Conservation (phyloP, 2,113 vertebrate species). For the Meleagris gallopavo region DNA sequence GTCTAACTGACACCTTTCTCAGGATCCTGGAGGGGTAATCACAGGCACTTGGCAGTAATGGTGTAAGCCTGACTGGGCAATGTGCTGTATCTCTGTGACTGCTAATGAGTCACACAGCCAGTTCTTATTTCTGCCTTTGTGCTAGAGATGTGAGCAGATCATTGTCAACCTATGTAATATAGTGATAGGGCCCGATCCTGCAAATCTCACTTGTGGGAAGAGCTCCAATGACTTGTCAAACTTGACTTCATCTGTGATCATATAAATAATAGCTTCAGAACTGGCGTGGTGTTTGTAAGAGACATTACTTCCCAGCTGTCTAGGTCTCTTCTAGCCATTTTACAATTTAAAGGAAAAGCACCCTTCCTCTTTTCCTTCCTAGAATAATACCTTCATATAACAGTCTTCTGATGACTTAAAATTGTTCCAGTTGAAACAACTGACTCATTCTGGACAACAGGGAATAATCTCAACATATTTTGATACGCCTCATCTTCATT, state of each 20-base stretch:
- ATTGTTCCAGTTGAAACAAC: neutral
- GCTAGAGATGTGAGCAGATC: constrained; percentile 51
- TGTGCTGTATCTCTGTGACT: constrained; percentile 15
- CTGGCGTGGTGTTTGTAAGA: neutral
- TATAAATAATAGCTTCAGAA: neutral
- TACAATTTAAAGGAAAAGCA: neutral
- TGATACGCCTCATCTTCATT: neutral
- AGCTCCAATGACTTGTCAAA: neutral
- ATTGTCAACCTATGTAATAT: constrained; percentile 5
- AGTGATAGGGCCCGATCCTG: neutral
- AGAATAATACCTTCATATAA: neutral
- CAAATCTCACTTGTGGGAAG: neutral
- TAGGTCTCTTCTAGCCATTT: neutral
- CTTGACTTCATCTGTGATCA: neutral
- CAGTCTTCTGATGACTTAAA: neutral
- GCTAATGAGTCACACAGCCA: constrained; percentile 49
- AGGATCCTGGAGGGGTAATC: constrained; percentile 45
- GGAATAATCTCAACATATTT: neutral
- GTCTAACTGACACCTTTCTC: constrained; percentile 59
- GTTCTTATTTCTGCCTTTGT: constrained; percentile 43
- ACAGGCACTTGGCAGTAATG: constrained; percentile 23
- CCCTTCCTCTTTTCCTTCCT: neutral
- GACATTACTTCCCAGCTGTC: neutral
- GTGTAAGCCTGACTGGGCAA: neutral
- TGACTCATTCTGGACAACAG: neutral